Base-by-base conservation (phyloP, 2,888 invertebrate genomes). In the Keiferia lycopersicella region DNA sequence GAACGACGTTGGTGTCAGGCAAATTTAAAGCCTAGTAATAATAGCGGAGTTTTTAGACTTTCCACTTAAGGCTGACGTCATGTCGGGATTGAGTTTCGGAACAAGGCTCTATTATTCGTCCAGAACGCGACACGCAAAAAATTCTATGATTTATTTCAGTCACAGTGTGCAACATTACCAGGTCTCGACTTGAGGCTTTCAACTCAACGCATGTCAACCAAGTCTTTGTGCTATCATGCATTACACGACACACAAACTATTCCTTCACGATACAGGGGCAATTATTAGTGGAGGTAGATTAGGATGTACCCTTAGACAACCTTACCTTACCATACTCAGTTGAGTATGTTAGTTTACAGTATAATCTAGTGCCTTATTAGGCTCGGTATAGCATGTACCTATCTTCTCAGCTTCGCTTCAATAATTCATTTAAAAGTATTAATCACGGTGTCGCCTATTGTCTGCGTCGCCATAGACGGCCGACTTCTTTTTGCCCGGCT, bases 401-500 rank as follows among this genome's bases (percentile, higher is more conserved):
- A 12, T 39, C 20, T 34, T 34, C 8, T 34, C 30, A 34, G 34
- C 4, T 8, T 34, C 1, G 34, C 58, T 62, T 45, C 53, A 57
- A 66, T 56, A 73, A 80, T 78, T 76, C 65, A 67, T 71, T 71
- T 66, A 39, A 66, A 81, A 80, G 82, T 85, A 86, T 86, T 85
- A 87, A 84, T 87, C 85, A 82, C 77, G 71, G 69, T 83, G 86
- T 83, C 83, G 76, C 84, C 80, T 66, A 82, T 88, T 88, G 88
- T 90, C 78, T 75, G 75, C 50, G 71, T 69, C 76, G 70, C 73
- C 73, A 70, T 71, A 68, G 51, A 22, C 51, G 51, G 4, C 51
- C 11, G 51, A 14, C 51, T 16, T 34, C 67, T 79, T 84, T 86
- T 80, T 82, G 81, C 79, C 45, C n/a, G 10, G 2, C 11, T 39